Conservation (phyloP, 2,888 invertebrate species). For the Drosophila antonietae region DNA sequence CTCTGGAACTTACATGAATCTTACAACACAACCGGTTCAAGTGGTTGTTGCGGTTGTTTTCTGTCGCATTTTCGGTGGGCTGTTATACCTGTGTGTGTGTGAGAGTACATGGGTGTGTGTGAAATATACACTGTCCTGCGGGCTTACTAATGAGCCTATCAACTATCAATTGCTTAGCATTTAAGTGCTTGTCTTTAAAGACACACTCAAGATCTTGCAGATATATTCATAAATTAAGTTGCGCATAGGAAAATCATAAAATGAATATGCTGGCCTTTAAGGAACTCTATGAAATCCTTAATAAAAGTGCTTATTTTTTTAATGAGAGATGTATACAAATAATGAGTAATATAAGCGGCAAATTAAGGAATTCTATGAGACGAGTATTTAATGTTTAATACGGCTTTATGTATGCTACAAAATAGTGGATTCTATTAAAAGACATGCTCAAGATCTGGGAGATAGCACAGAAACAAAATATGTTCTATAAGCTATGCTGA, state of each 20-base stretch:
- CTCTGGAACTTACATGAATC: conserved; percentile 68
- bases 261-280: background rate
- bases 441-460: too few species aligned
- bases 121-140: conserved; percentile 66
- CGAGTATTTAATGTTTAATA: too few species aligned
- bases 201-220: conserved; percentile 21
- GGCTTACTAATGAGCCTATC: conserved; percentile 50
- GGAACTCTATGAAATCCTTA: background rate
- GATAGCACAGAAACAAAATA: background rate
- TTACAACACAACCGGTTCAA: conserved; percentile 74
- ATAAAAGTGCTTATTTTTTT: background rate
- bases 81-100: conserved; percentile 21
- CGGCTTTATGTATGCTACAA: too few species aligned
- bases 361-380: background rate
- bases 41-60: conserved; percentile 57
- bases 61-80: conserved; percentile 71
- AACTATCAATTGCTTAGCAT: conserved; percentile 32
- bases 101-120: conserved; percentile 16
- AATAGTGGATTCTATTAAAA: too few species aligned
- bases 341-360: background rate
- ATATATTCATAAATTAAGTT: conserved; percentile 14
- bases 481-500: too few species aligned
- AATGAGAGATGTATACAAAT: too few species aligned
- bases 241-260: background rate
- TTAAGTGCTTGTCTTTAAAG: conserved; percentile 10